A percentile compares a stretch with the other conserved stretches of the same genome.
Evolutionary conservation across 2,888 invertebrate species (phyloP).

Genomic region (Drosophila merina): DNA sequence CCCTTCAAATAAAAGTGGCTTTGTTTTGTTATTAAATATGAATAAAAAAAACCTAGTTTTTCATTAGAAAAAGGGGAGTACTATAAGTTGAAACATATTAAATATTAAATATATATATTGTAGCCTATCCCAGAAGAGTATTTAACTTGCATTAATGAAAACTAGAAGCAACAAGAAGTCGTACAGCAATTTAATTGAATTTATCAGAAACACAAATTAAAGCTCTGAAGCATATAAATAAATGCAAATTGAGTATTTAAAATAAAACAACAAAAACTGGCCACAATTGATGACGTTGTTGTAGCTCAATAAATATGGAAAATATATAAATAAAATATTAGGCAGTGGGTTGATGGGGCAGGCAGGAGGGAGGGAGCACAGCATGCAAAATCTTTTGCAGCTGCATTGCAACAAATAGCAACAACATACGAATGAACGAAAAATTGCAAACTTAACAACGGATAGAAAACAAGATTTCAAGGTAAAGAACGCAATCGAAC

Average conservation of each 20-base stretch:
- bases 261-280: slow-evolving; percentile 58
- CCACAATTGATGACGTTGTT: slow-evolving; percentile 62
- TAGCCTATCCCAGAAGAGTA: slow-evolving; percentile 7
- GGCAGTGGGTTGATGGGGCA: slow-evolving; percentile 30
- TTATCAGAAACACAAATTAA: slow-evolving; percentile 72
- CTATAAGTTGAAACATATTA: not conserved
- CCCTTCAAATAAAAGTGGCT: not conserved
- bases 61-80: not conserved
- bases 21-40: not conserved
- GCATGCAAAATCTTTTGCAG: slow-evolving; percentile 76
- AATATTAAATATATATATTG: not conserved
- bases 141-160: slow-evolving; percentile 27
- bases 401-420: slow-evolving; percentile 53
- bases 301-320: slow-evolving; percentile 69
- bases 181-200: slow-evolving; percentile 74
- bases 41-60: not conserved
- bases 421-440: slow-evolving; percentile 20
- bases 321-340: slow-evolving; percentile 76
- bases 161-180: slow-evolving; percentile 52
- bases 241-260: slow-evolving; percentile 76
- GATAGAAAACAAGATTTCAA: slow-evolving; percentile 80
- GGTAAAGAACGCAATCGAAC: slow-evolving; percentile 80
- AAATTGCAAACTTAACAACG: slow-evolving; percentile 71
- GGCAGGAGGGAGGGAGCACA: slow-evolving; percentile 21
- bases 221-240: slow-evolving; percentile 57